These are phyloP conservation scores for Sinocyclocheilus rhinocerous DNA, from an alignment of 2,113 vertebrate genomes.

Conservation along the genomic window DNA sequence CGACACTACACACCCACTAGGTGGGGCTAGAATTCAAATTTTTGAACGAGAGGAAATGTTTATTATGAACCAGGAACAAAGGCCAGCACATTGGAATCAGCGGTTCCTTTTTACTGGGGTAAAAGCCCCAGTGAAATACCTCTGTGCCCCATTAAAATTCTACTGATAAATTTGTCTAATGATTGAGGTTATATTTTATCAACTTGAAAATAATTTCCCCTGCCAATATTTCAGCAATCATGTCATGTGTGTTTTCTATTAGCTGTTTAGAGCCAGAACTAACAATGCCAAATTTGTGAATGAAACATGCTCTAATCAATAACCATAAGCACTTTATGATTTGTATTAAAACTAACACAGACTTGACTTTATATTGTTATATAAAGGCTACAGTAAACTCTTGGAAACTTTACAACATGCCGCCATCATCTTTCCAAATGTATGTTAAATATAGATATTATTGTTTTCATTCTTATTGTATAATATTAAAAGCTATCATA, in stretches of 20 bases:
- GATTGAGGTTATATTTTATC: not conserved
- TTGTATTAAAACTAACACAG: not conserved
- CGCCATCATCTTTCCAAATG: not conserved
- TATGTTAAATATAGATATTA: not conserved
- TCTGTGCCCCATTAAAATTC: not conserved
- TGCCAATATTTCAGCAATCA: not conserved
- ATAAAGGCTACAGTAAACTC: not conserved
- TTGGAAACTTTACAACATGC: no score
- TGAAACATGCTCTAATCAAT: not conserved
- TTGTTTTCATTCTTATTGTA: not conserved
- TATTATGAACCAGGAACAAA: not conserved
- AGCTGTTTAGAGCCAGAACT: not conserved
- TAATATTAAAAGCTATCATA: no score
- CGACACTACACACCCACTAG: not conserved
- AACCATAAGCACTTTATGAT: not conserved
- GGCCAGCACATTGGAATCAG: not conserved
- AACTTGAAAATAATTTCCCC: not conserved
- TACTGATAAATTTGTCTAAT: not conserved
- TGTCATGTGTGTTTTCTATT: not conserved
- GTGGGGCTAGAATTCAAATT: conserved; percentile 30
- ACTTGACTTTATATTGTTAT: not conserved
- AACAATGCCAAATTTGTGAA: not conserved
- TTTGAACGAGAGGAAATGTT: not conserved
- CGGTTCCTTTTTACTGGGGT: not conserved
- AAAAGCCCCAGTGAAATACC: not conserved